A percentile compares a stretch with the other conserved stretches of the same genome.
Conservation (phyloP, 2,113 vertebrate species). For the Coptodon bakossiorum region DNA sequence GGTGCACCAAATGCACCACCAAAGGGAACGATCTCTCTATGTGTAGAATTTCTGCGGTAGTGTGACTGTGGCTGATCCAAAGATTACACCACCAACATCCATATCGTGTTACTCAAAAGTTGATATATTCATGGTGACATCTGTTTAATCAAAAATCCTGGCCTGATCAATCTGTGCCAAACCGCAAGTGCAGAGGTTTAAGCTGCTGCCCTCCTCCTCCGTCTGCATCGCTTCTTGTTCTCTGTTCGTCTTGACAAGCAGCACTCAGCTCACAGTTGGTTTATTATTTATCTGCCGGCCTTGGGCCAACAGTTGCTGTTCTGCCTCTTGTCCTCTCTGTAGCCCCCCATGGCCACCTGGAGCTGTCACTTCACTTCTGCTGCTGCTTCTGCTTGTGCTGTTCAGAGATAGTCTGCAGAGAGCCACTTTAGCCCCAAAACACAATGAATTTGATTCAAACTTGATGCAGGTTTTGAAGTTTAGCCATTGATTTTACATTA, state of each 20-base stretch:
- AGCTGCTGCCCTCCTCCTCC: not conserved
- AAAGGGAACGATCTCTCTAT: not conserved
- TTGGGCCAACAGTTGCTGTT: slow-evolving; percentile 67
- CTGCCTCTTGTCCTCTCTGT: slow-evolving; percentile 45
- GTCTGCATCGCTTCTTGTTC: not conserved
- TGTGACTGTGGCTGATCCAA: not conserved
- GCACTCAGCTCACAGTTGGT: slow-evolving; percentile 65
- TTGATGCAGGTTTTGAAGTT: not conserved
- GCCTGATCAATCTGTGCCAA: slow-evolving; percentile 36
- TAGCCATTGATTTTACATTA: not conserved
- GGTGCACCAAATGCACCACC: not conserved
- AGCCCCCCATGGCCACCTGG: slow-evolving; percentile 58
- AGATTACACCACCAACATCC: slow-evolving; percentile 48
- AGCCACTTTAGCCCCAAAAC: not conserved
- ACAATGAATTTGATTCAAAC: not conserved
- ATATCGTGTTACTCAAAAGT: slow-evolving; percentile 37
- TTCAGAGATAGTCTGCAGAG: not conserved
- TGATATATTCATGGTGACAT: slow-evolving; percentile 56
- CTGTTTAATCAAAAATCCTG: slow-evolving; percentile 62
- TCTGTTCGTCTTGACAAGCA: slow-evolving; percentile 20
- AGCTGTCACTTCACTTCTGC: slow-evolving; percentile 63
- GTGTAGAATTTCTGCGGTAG: not conserved
- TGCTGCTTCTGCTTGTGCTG: not conserved
- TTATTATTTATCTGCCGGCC: slow-evolving; percentile 72
- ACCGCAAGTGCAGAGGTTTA: slow-evolving; percentile 36